These are phyloP conservation scores for Sminthurides aquaticus DNA, from an alignment of 2,888 invertebrate genomes.

Conservation along the genomic window DNA sequence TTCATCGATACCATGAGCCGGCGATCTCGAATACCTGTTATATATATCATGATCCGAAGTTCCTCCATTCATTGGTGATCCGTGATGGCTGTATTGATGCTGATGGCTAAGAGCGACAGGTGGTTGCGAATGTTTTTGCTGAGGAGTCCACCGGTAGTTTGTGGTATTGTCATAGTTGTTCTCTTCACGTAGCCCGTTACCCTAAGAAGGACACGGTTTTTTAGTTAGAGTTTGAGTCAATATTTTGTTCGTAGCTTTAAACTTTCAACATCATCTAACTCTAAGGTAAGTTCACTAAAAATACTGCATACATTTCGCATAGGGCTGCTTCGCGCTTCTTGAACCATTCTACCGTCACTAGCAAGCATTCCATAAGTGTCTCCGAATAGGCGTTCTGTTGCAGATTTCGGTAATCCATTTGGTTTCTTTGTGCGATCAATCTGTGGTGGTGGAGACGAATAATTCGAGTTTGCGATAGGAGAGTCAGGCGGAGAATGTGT, in stretches of 20 bases:
- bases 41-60: slow-evolving; percentile 54
- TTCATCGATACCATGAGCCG: slow-evolving; percentile 52
- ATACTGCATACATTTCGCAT: slow-evolving; percentile 29
- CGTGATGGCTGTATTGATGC: slow-evolving; percentile 47
- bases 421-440: slow-evolving; percentile 73
- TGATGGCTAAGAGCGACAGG: slow-evolving; percentile 48
- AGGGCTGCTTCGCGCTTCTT: slow-evolving; percentile 39
- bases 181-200: slow-evolving; percentile 16
- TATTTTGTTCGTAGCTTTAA: too few species aligned
- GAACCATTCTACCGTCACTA: slow-evolving; percentile 45
- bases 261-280: too few species aligned
- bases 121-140: slow-evolving; percentile 44
- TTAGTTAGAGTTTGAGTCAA: not conserved
- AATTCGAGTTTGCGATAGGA: slow-evolving; percentile 26
- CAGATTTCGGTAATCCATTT: slow-evolving; percentile 49
- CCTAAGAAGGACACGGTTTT: not conserved
- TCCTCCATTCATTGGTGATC: slow-evolving; percentile 38
- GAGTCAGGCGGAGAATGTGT: slow-evolving; percentile 30
- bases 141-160: slow-evolving; percentile 48
- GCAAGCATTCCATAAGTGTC: slow-evolving; percentile 52
- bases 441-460: slow-evolving; percentile 61
- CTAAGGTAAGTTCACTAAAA: too few species aligned
- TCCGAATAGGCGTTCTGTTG: slow-evolving; percentile 67
- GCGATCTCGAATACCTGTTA: slow-evolving; percentile 58
- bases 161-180: slow-evolving; percentile 52